Evolutionary conservation across 2,797 vertebrate genomes (phyloP).

Genomic region (Helicolenus hilgendorfi): DNA sequence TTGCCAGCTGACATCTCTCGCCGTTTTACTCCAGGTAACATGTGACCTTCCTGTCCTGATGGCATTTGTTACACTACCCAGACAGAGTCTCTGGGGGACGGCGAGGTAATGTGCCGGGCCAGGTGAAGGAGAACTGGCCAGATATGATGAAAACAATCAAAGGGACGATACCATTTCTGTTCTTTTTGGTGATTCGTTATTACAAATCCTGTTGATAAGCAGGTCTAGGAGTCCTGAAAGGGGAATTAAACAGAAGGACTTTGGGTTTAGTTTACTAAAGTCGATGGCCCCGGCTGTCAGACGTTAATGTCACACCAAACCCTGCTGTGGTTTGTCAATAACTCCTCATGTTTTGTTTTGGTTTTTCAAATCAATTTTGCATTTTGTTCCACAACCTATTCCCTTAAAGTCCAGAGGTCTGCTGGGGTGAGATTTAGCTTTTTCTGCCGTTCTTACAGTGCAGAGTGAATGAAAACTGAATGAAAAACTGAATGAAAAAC

Average conservation of each 20-base stretch:
- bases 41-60: slow-evolving; percentile 46
- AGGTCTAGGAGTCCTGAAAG: background rate
- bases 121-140: background rate
- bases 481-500: no score
- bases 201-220: background rate
- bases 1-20: slow-evolving; percentile 25
- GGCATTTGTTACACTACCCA: slow-evolving; percentile 17
- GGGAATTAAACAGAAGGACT: background rate
- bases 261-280: background rate
- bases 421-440: background rate
- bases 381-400: slow-evolving; percentile 1
- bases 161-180: background rate
- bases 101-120: background rate
- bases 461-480: background rate
- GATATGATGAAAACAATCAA: background rate
- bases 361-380: slow-evolving; percentile 20
- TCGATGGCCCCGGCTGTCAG: background rate
- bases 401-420: background rate
- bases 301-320: slow-evolving; percentile 18
- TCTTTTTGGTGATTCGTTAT: background rate
- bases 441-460: background rate
- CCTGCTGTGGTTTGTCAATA: slow-evolving; percentile 23
- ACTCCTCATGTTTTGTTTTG: background rate
- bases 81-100: slow-evolving; percentile 33
- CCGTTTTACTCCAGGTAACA: slow-evolving; percentile 58